A percentile compares a stretch with the other conserved stretches of the same genome.
Conservation (phyloP, 2,888 invertebrate genomes). For the Amitus sp. region DNA sequence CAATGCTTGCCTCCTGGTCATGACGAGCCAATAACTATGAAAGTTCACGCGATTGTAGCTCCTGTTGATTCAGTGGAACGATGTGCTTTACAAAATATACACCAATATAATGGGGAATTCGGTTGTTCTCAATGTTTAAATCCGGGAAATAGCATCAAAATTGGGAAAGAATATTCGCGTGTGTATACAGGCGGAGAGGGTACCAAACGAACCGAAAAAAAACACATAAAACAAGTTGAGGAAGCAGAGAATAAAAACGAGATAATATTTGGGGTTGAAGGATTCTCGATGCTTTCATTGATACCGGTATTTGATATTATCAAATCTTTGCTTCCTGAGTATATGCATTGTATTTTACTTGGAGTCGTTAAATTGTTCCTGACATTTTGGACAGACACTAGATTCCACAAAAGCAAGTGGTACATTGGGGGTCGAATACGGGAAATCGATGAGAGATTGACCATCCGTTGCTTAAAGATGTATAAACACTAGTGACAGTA, state of each 20-base stretch:
- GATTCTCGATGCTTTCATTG: conserved; percentile 5
- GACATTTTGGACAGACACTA: conserved; percentile 14
- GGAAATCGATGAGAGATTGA: conserved; percentile 13
- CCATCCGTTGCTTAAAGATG: too few relatives aligned
- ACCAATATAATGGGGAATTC: conserved; percentile 27
- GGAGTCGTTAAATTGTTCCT: conserved; percentile 30
- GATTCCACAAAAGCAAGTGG: conserved; percentile 5
- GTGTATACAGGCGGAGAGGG: conserved; percentile 2
- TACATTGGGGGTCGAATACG: conserved; percentile 15
- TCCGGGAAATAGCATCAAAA: too few relatives aligned
- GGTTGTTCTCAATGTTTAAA: conserved; percentile 27
- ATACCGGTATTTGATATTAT: conserved; percentile 24
- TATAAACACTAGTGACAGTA: too few relatives aligned
- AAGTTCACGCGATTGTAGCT: conserved; percentile 21
- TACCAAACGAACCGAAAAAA: conserved; percentile 2
- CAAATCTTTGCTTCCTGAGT: conserved; percentile 28
- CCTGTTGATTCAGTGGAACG: conserved; percentile 26
- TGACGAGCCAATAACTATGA: conserved; percentile 17
- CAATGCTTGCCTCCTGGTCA: conserved; percentile 1
- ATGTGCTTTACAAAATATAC: conserved; percentile 20
- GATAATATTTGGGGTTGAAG: conserved; percentile 26
- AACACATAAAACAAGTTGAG: conserved; percentile 3
- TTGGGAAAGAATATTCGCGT: conserved; percentile 6
- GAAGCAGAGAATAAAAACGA: conserved; percentile 1
- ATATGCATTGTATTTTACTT: conserved; percentile 27